These are phyloP conservation scores for Acanthopagrus latus DNA, from an alignment of 2,797 vertebrate species.

Conservation along the genomic window DNA sequence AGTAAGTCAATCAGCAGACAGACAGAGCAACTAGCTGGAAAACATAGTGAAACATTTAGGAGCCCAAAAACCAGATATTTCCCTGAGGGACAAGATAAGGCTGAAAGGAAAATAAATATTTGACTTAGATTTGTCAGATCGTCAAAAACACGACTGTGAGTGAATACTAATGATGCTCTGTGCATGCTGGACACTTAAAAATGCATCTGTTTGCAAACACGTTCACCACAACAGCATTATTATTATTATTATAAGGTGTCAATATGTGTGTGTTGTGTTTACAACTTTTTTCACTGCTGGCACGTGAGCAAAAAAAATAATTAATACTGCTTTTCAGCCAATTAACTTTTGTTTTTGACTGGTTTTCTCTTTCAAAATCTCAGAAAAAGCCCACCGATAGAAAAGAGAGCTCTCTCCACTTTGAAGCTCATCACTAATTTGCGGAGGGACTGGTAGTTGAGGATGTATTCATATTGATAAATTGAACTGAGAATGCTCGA, in stretches of 20 bases:
- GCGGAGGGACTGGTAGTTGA: not conserved
- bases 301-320: not conserved
- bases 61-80: not conserved
- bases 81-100: no score
- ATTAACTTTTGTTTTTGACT: not conserved
- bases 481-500: not conserved
- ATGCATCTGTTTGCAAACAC: not conserved
- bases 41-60: not conserved
- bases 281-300: not conserved
- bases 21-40: not conserved
- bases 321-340: not conserved
- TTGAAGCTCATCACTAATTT: not conserved
- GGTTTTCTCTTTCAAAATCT: not conserved
- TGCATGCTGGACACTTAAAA: not conserved
- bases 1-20: not conserved
- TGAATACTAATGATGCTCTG: not conserved
- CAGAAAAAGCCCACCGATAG: not conserved
- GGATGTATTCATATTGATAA: not conserved
- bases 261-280: not conserved
- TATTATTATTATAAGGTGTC: not conserved
- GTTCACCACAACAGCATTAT: not conserved
- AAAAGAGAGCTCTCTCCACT: not conserved
- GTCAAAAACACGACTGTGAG: not conserved
- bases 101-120: not conserved
- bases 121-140: no score